Base-by-base conservation (phyloP, 1,140 invertebrate species). In the Brachionus paranguensis region DNA sequence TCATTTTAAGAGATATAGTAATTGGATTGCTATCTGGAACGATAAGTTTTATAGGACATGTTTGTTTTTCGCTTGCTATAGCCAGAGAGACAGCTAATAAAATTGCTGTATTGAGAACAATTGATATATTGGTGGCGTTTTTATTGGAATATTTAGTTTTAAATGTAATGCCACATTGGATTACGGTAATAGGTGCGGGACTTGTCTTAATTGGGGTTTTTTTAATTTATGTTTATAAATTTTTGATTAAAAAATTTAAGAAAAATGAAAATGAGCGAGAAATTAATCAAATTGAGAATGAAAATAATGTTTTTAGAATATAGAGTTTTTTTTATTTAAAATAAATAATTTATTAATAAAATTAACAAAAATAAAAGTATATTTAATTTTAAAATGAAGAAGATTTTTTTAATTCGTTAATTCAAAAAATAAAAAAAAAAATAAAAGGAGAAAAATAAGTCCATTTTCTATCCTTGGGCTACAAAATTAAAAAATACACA, bases 11-110 rank as follows among this genome's bases (percentile, higher is more conserved):
- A 47, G 78, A 81, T 29, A 45, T 64, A 17, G 55, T 55, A 33
- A 43, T 60, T n/a, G 37, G 53, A 10, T 37, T 81, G 20, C 17
- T 81, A 53, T 53, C 78, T 33, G 78, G 78, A 29, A 37, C 65
- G 14, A 64, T 81, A n/a, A 81, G 64, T 47, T 81, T 81, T 27
- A 64, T 81, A 5, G 78, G 78, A 47, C 78, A 81, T 64, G 78
- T 65, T 64, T 64, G 78, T 8, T 68, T 81, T 60, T 45, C 78
- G 4, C 27, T 64, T 3, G 78, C 78, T 4, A 68, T 81, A 8
- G 53, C 50, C 6, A 60, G 53, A 20, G 50, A 81, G 6, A 81
- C n/a, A 14, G 78, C 78, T 3, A 81, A 81, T 37, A 60, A 68
- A 37, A 81, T 81, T 11, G 78, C 78, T 20, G 37, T 81, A 12